Evolutionary conservation across 2,113 vertebrate genomes (phyloP), one percentile per base, ranked within the genome.

Genomic region (Gymnobelideus leadbeateri): DNA sequence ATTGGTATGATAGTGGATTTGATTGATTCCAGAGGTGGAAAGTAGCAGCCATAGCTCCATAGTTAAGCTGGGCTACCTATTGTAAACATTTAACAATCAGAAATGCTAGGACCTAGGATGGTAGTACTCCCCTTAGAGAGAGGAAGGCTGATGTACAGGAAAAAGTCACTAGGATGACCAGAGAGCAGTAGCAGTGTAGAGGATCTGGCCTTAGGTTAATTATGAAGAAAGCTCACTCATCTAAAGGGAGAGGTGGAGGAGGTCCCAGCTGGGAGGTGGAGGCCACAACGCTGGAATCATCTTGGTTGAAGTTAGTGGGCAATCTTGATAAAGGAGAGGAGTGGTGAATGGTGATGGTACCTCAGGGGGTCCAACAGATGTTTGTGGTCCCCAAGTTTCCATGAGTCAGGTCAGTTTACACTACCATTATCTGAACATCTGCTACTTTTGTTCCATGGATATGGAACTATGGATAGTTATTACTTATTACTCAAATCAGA

Each of bases 241-340:
- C 68, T 43, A 19, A 43, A 84, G n/a, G 68, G n/a, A 61, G 90
- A 91, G 28, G 57, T 91, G 95, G 16, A 47, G 25, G 51, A 46
- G 90, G 84, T 93, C 52, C 47, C 19, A n/a, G 49, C 91, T 96
- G 89, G 91, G 55, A 90, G 51, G 68, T 49, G 11, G 57, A 92
- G 37, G n/a, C n/a, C 43, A 2, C 89, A 49, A 96, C 57, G 37
- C 23, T 52, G 31, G 84, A 51, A 21, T n/a, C 12, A 68, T 68
- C n/a, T 96, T 91, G 91, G 43, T 52, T 26, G 50, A 51, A 91
- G 31, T 54, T 77, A 43, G 3, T 0, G 28, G 92, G 91, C 51
- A 90, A 91, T 90, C 84, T 6, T 1, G 51, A 37, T 61, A 52
- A 68, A 92, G 37, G 51, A 91, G 84, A 89, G 91, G 57, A 92